Conservation (phyloP, 2,113 vertebrate species). For the Malurus alboscapulatus region DNA sequence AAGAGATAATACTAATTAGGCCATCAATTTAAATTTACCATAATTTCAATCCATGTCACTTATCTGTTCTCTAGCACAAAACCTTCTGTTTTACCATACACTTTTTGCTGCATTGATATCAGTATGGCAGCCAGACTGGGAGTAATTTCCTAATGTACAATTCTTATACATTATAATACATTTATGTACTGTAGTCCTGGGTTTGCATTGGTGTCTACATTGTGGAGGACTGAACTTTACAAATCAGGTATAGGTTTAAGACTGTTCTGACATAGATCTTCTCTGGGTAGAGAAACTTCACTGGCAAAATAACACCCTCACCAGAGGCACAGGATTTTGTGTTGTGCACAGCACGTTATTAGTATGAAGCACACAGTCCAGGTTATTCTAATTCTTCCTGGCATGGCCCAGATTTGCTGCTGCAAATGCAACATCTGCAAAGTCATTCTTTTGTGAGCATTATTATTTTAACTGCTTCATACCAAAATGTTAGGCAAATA, state of each 20-base stretch:
- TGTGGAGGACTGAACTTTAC: background rate
- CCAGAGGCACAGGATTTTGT: background rate
- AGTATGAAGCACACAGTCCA: background rate
- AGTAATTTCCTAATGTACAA: background rate
- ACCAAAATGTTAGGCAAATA: background rate
- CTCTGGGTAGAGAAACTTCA: background rate
- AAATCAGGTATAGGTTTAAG: background rate
- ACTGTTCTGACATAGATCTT: background rate
- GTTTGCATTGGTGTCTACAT: background rate
- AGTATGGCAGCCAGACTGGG: conserved; percentile 22
- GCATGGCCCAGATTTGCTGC: conserved; percentile 9
- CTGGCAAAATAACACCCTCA: background rate
- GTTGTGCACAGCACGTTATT: background rate
- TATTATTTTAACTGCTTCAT: background rate
- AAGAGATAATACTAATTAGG: conserved; percentile 82
- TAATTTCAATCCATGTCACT: conserved; percentile 78
- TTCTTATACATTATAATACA: background rate
- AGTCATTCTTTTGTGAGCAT: conserved; percentile 12
- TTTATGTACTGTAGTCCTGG: background rate
- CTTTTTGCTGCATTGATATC: conserved; percentile 11
- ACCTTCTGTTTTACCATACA: conserved; percentile 51
- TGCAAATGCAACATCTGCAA: conserved; percentile 11
- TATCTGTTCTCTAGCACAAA: conserved; percentile 73
- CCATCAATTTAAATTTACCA: conserved; percentile 82
- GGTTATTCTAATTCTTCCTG: conserved; percentile 35